These are phyloP conservation scores for Sciurus carolinensis DNA, from an alignment of 2,797 vertebrate genomes.

Conservation along the genomic window DNA sequence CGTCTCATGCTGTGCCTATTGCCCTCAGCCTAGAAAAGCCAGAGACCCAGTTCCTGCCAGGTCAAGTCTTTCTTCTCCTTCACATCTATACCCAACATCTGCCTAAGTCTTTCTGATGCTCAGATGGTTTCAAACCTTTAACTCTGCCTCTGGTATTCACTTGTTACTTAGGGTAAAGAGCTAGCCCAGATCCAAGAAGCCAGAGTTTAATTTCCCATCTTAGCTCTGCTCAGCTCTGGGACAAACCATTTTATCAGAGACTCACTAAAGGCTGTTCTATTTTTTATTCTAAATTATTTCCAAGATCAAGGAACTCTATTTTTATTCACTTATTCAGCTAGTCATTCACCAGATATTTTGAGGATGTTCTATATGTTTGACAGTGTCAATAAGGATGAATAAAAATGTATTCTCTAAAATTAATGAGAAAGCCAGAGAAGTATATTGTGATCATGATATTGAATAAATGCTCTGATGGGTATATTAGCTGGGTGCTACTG, in stretches of 20 bases:
- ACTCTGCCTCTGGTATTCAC: not conserved
- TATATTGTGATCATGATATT: not conserved
- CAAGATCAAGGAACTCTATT: not conserved
- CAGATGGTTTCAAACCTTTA: not conserved
- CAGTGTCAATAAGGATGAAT: not conserved
- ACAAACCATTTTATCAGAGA: slow-evolving; percentile 24
- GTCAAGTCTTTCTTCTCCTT: not conserved
- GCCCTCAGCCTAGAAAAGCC: not conserved
- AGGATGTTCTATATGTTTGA: not conserved
- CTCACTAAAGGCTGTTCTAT: not conserved
- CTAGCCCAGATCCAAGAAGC: not conserved
- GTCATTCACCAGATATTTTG: slow-evolving; percentile 56
- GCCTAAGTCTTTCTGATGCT: not conserved
- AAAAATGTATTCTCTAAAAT: not conserved
- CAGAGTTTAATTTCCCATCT: not conserved
- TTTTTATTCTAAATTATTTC: slow-evolving; percentile 14
- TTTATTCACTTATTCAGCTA: not conserved
- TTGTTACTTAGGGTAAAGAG: not conserved
- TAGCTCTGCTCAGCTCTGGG: not conserved
- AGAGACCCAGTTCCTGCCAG: slow-evolving; percentile 1
- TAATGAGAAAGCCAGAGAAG: slow-evolving; percentile 10
- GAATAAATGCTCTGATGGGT: not conserved
- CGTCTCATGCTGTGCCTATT: not conserved
- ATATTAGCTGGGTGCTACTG: not conserved
- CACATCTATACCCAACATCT: not conserved